Conservation (phyloP, 2,113 vertebrate genomes). For the Dicrurus megarhynchus region DNA sequence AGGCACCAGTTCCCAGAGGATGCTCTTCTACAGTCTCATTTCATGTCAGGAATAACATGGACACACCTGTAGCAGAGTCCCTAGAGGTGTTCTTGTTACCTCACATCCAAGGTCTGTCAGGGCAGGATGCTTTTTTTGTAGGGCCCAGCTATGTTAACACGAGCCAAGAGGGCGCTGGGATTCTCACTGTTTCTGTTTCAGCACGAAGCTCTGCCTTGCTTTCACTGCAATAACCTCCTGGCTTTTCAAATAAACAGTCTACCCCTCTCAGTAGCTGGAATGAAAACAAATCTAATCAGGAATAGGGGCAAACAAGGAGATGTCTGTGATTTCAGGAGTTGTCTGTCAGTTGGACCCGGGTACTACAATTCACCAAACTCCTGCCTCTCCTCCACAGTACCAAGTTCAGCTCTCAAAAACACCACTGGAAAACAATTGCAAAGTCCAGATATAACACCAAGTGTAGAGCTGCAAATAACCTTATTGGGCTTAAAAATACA, state of each 20-base stretch:
- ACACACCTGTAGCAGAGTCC: not conserved
- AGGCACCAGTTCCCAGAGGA: not conserved
- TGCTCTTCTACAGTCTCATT: not conserved
- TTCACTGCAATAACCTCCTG: not conserved
- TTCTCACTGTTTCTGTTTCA: not conserved
- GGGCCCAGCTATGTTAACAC: not conserved
- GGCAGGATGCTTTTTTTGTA: not conserved
- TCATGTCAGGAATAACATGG: not conserved
- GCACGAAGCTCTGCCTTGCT: not conserved
- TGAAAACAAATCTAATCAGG: not conserved
- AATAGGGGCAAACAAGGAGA: not conserved
- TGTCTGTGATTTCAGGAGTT: not conserved
- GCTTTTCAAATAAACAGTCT: not conserved
- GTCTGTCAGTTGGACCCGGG: not conserved
- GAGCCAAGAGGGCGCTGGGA: not conserved
- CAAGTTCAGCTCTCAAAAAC: not conserved
- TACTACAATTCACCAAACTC: not conserved
- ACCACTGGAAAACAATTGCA: not conserved
- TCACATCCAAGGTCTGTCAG: not conserved
- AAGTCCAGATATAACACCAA: not conserved
- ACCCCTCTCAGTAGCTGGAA: not conserved
- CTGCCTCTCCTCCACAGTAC: not conserved
- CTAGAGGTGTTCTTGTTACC: not conserved
- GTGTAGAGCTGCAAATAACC: not conserved
- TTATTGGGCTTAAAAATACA: accelerated